phyloP scores from a whole-genome alignment of 2,888 invertebrate genomes.

The Onchidella celtica region DNA sequence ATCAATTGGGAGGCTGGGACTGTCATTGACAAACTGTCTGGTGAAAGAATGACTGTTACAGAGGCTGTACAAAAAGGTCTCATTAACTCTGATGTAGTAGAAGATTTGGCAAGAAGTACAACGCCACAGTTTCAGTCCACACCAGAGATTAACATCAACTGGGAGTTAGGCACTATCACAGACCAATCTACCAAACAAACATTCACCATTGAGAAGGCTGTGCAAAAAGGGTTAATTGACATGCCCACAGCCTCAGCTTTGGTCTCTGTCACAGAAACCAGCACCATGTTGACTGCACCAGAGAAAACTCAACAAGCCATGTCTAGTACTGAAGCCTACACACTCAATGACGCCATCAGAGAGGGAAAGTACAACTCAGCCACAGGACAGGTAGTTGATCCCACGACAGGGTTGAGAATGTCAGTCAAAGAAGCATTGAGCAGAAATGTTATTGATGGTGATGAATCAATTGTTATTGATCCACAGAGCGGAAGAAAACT shows the following conservation, averaged over 20 bases:
- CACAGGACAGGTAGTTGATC: slow-evolving; percentile 62
- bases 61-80: slow-evolving; percentile 85
- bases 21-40: slow-evolving; percentile 83
- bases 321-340: slow-evolving; percentile 43
- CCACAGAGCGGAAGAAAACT: slow-evolving; percentile 87
- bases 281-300: background rate
- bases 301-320: background rate
- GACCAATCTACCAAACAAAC: slow-evolving; percentile 85
- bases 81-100: slow-evolving; percentile 86
- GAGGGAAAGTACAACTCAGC: slow-evolving; percentile 50
- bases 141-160: slow-evolving; percentile 83
- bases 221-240: slow-evolving; percentile 66
- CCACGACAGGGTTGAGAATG: slow-evolving; percentile 61
- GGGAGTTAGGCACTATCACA: slow-evolving; percentile 85
- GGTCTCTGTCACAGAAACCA: slow-evolving; percentile 49
- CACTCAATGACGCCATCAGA: slow-evolving; percentile 56
- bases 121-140: slow-evolving; percentile 55
- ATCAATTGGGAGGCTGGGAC: slow-evolving; percentile 71
- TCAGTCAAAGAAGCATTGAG: slow-evolving; percentile 82
- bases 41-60: slow-evolving; percentile 89
- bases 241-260: slow-evolving; percentile 66
- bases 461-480: slow-evolving; percentile 66
- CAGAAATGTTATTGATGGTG: slow-evolving; percentile 81
- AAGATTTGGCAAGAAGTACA: slow-evolving; percentile 80
- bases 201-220: slow-evolving; percentile 90